phyloP scores from a whole-genome alignment of 92 coral and sea anemone species.

The Plumapathes pennacea region DNA sequence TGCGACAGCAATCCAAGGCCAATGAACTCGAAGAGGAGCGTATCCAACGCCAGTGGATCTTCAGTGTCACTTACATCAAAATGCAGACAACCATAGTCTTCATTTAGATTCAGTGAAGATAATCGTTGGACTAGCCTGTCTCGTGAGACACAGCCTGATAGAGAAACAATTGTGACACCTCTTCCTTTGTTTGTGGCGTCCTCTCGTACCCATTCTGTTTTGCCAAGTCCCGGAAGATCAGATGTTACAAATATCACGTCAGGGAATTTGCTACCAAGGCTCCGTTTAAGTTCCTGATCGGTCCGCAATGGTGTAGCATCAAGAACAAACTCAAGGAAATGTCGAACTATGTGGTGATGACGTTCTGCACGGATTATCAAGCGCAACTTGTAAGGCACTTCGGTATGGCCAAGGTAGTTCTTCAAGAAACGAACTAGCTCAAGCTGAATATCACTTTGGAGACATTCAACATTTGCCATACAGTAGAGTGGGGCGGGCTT shows the following conservation, averaged over 20 bases:
- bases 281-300: no score
- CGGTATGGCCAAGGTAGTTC: not conserved
- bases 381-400: not conserved
- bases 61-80: conserved; percentile 22
- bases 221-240: conserved; percentile 26
- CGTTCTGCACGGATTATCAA: not conserved
- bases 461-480: conserved; percentile 43
- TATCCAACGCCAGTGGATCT: conserved; percentile 18
- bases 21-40: conserved; percentile 16
- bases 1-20: conserved; percentile 21
- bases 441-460: conserved; percentile 36
- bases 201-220: conserved; percentile 17
- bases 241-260: conserved; percentile 25
- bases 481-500: conserved; percentile 14
- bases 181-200: not conserved
- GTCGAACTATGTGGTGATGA: not conserved
- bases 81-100: conserved; percentile 18
- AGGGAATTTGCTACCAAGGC: no score
- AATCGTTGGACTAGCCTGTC: conserved; percentile 10
- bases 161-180: conserved; percentile 8
- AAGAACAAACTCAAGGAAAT: not conserved
- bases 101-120: conserved; percentile 12
- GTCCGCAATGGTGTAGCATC: no score
- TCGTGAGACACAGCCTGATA: conserved; percentile 10
- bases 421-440: conserved; percentile 21